Conservation (phyloP, 2,113 vertebrate species). For the Boulengerochromis microlepis region DNA sequence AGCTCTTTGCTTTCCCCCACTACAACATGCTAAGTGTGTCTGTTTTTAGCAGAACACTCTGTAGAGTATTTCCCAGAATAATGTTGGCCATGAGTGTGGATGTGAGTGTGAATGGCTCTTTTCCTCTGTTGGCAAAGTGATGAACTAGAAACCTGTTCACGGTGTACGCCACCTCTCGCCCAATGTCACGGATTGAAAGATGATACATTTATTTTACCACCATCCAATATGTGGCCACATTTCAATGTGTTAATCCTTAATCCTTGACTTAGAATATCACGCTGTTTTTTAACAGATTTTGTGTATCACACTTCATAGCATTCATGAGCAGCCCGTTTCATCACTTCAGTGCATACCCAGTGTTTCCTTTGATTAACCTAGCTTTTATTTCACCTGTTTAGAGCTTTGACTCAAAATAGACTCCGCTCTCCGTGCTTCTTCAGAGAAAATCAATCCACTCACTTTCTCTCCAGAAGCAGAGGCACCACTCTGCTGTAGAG, state of each 20-base stretch:
- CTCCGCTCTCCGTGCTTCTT: neutral
- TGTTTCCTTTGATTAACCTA: neutral
- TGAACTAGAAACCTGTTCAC: neutral
- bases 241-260: neutral
- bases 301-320: neutral
- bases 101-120: neutral
- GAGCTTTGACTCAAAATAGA: neutral
- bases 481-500: conserved; percentile 93
- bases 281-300: neutral
- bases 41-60: neutral
- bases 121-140: neutral
- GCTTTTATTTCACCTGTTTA: neutral
- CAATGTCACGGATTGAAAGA: neutral
- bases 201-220: neutral
- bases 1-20: neutral
- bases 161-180: neutral
- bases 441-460: conserved; percentile 48
- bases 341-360: neutral
- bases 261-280: neutral
- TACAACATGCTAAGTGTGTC: neutral
- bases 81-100: neutral
- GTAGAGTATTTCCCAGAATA: neutral
- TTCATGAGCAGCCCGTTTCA: neutral
- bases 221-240: neutral
- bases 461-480: conserved; percentile 99